Percentiles rank a stretch among this genome's conserved stretches.
These are phyloP conservation scores for Empis livida DNA, from an alignment of 2,888 invertebrate species.

Conservation along the genomic window DNA sequence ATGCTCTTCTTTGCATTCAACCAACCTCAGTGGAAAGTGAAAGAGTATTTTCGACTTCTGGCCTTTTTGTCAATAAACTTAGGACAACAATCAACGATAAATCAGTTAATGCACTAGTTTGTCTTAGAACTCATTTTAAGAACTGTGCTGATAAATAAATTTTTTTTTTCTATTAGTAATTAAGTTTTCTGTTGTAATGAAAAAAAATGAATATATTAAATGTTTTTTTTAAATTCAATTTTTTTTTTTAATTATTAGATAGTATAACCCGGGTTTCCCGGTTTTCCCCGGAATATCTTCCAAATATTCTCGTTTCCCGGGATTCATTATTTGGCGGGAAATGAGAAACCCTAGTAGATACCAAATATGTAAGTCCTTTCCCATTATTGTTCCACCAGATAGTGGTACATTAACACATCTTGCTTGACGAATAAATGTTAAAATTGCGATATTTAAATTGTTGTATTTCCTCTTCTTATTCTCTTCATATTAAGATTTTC, in stretches of 20 bases:
- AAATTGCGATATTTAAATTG: no score
- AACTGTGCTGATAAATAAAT: not conserved
- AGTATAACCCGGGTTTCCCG: not conserved
- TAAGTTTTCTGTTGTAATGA: no score
- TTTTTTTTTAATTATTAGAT: no score
- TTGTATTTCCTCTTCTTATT: no score
- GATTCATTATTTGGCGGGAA: not conserved
- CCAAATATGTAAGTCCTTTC: no score
- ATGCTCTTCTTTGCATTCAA: not conserved
- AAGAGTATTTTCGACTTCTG: conserved; percentile 1
- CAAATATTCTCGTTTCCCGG: not conserved
- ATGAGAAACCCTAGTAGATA: conserved; percentile 1
- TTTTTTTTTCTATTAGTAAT: not conserved
- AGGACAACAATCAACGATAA: conserved; percentile 1
- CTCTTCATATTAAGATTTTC: no score
- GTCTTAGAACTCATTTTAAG: conserved; percentile 2
- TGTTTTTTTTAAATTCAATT: not conserved
- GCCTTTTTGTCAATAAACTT: conserved; percentile 1
- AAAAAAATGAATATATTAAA: not conserved
- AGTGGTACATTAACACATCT: no score
- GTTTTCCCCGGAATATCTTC: not conserved
- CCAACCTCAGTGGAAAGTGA: conserved; percentile 1
- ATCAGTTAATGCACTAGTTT: conserved; percentile 1
- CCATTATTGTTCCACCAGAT: no score
- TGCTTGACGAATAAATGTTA: no score